Evolutionary conservation across 2,888 invertebrate species (phyloP).

Genomic region (Drosophila fulvimacula): DNA sequence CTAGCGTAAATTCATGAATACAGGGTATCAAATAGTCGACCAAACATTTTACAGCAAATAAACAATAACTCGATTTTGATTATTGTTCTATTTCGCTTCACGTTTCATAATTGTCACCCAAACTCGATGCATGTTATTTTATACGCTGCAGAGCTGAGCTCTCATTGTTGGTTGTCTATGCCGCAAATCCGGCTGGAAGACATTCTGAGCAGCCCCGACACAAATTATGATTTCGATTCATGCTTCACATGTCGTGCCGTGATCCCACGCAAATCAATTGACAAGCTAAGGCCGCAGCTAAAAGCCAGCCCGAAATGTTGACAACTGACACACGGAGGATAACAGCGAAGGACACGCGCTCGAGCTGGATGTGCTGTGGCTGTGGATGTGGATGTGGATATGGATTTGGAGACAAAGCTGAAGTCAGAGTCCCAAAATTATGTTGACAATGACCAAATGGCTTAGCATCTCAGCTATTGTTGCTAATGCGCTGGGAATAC

Average conservation of each 20-base stretch:
- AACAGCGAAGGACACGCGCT: conserved; percentile 57
- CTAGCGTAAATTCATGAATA: too few species aligned
- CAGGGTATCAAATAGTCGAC: not conserved
- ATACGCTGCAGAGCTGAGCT: not conserved
- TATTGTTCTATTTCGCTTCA: not conserved
- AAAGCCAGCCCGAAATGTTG: conserved; percentile 68
- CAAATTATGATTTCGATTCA: conserved; percentile 72
- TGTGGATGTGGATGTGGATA: conserved; percentile 30
- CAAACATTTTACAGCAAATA: not conserved
- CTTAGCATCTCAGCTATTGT: conserved; percentile 50
- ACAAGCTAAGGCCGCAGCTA: conserved; percentile 58
- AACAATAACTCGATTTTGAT: not conserved
- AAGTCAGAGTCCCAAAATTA: conserved; percentile 47
- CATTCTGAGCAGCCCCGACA: conserved; percentile 22
- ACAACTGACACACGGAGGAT: conserved; percentile 66
- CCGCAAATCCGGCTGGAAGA: conserved; percentile 4
- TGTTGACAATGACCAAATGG: conserved; percentile 78
- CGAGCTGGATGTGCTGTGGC: conserved; percentile 28
- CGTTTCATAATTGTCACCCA: not conserved
- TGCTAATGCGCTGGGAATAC: conserved; percentile 68
- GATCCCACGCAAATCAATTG: conserved; percentile 64
- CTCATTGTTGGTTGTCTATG: conserved; percentile 1
- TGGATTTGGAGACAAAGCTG: conserved; percentile 60
- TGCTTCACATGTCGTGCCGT: conserved; percentile 40
- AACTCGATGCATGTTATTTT: not conserved